These are phyloP conservation scores for Apodemus speciosus DNA, from an alignment of 2,113 vertebrate species.

Conservation along the genomic window DNA sequence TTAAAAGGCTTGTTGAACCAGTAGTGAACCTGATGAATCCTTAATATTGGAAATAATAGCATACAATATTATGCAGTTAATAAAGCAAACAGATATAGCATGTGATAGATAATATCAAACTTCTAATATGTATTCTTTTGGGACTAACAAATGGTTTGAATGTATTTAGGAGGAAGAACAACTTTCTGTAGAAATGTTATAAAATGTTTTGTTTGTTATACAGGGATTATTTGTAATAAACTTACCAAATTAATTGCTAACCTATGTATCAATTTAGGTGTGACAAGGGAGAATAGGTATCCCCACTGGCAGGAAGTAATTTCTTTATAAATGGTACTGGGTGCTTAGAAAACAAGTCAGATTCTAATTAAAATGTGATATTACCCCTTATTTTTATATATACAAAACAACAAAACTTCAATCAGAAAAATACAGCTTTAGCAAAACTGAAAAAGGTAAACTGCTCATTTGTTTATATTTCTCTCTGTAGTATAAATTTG, in stretches of 20 bases:
- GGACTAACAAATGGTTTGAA: rapidly evolving
- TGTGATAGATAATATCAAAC: background rate
- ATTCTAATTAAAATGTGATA: background rate
- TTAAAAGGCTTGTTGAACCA: background rate
- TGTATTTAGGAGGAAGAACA: background rate
- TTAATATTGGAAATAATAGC: background rate
- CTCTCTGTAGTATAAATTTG: background rate
- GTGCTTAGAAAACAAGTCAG: background rate
- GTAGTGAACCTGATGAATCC: background rate
- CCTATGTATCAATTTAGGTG: background rate
- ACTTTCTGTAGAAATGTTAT: background rate
- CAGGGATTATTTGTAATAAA: background rate
- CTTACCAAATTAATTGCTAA: background rate
- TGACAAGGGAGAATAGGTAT: background rate
- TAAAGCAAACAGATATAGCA: background rate
- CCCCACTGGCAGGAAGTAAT: background rate
- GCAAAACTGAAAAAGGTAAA: background rate
- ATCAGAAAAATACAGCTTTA: background rate
- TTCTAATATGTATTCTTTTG: background rate
- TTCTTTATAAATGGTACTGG: background rate
- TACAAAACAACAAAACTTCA: background rate
- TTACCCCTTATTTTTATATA: background rate
- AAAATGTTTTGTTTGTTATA: background rate
- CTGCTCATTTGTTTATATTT: background rate
- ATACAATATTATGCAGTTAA: background rate